These are phyloP conservation scores for Caenorhabditis drosophilae DNA, from an alignment of 2,888 invertebrate genomes.

Conservation along the genomic window DNA sequence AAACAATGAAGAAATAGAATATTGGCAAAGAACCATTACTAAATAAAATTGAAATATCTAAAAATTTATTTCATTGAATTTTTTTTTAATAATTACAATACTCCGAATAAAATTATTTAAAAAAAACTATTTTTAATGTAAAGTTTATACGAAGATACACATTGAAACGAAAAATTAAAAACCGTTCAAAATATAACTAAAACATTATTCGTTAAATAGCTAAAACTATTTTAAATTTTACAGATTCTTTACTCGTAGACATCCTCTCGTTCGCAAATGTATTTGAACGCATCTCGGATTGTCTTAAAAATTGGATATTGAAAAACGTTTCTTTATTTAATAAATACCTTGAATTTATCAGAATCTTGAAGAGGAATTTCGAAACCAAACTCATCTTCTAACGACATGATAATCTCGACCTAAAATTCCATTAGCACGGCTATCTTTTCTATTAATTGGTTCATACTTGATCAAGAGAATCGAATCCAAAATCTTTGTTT, in stretches of 20 bases:
- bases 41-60: neutral
- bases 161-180: no score
- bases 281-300: slow-evolving; percentile 46
- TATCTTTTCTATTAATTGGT: no score
- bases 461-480: slow-evolving; percentile 55
- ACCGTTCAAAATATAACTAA: neutral
- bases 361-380: slow-evolving; percentile 54
- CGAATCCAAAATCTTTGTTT: slow-evolving; percentile 54
- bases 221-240: no score
- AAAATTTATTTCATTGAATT: neutral
- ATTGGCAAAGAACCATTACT: neutral
- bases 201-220: no score
- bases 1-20: neutral
- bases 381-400: slow-evolving; percentile 93
- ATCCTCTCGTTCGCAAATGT: slow-evolving; percentile 56
- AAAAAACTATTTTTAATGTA: neutral
- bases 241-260: slow-evolving; percentile 51
- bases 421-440: slow-evolving; percentile 16
- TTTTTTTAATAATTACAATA: no score
- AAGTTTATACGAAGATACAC: no score
- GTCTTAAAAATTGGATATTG: slow-evolving; percentile 5
- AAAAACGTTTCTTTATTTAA: slow-evolving; percentile 13
- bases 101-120: neutral
- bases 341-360: slow-evolving; percentile 51
- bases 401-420: slow-evolving; percentile 98